Evolutionary conservation across 2,888 invertebrate genomes (phyloP), one percentile per base, ranked within the genome.

Genomic region (Griposia aprilina): DNA sequence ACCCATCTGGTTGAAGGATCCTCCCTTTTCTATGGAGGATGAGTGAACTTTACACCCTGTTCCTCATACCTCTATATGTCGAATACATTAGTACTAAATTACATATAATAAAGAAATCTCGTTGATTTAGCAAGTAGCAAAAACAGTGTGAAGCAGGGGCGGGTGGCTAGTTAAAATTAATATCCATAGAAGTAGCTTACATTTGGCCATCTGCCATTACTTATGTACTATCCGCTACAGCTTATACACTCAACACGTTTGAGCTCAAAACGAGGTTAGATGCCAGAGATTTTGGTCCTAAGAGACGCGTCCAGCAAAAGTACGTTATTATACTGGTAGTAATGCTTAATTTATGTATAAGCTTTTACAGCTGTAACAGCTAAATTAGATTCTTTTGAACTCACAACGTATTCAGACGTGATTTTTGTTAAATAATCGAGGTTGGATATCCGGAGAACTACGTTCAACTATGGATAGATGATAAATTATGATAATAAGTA

Each of bases 191-290:
- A 55, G 20, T 41, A 50, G 41, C n/a, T 60, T 15, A 13, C 10
- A 59, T 45, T 84, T 74, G 85, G 74, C 81, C 41, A 45, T 66
- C 8, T 57, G 36, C 72, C 82, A 85, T 82, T 65, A 69, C 63
- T 36, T 50, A 65, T 69, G 26, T 50, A 69, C 36, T 71, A 71
- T 57, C 57, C 41, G 23, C 36, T 62, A 13, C 23, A 52, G 55
- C 60, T 65, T 26, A 70, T 30, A 71, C 45, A 71, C 62, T 75
- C 71, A 62, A 76, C 85, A 74, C 86, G 57, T 68, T 68, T 63
- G 15, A 74, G 30, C 48, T 72, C n/a, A 45, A 50, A 85, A 82
- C 36, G 72, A 82, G 68, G 17, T 50, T 41, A 15, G 63, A 45
- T n/a, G 72, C n/a, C n/a, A n/a, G 59, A 55, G 17, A 57, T 52